These are phyloP conservation scores for Tetrax tetrax DNA, from an alignment of 2,113 vertebrate genomes.

Conservation along the genomic window DNA sequence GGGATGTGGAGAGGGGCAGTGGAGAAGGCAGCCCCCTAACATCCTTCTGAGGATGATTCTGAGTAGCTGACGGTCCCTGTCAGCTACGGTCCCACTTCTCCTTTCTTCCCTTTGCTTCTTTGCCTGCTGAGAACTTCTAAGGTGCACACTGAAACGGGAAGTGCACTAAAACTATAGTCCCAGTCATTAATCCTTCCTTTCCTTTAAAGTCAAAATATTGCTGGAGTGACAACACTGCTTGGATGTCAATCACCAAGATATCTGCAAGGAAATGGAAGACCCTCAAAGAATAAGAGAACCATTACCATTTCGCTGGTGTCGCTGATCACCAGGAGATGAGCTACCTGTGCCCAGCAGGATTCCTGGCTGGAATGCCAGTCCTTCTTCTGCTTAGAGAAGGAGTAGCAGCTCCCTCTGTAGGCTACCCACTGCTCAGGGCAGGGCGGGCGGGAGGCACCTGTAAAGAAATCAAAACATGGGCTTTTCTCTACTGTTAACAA, in stretches of 20 bases:
- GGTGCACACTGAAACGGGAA: not conserved
- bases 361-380: constrained; percentile 61
- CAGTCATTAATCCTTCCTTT: not conserved
- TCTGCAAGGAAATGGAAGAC: not conserved
- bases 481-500: not conserved
- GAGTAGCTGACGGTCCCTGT: not conserved
- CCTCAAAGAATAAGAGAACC: not conserved
- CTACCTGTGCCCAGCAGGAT: constrained; percentile 32
- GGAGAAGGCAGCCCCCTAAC: not conserved
- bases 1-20: not conserved
- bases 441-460: not conserved
- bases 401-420: constrained; percentile 64
- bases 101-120: not conserved
- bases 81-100: too few species aligned
- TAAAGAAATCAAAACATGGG: not conserved
- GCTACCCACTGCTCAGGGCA: constrained; percentile 63
- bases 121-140: not conserved
- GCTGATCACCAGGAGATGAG: constrained; percentile 40
- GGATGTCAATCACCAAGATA: not conserved
- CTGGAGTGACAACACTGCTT: not conserved
- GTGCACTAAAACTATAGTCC: not conserved
- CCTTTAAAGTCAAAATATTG: not conserved
- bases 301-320: constrained; percentile 35
- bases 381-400: constrained; percentile 22
- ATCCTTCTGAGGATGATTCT: not conserved